Base-by-base conservation (phyloP, 2,888 invertebrate species). In the Stomorhina lunata region DNA sequence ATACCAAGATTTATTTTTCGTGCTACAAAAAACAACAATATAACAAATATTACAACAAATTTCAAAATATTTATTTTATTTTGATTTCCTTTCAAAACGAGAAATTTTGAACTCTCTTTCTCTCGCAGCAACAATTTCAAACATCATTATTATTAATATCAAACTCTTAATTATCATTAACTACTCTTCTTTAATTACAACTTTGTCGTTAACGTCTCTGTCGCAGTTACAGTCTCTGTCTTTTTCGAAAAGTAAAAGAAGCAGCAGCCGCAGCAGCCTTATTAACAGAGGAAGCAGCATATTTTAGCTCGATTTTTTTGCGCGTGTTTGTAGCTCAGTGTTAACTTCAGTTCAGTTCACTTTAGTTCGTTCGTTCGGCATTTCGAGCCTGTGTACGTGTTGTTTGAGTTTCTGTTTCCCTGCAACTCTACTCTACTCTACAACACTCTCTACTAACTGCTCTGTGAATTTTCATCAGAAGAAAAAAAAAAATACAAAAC, bases 281-380 rank as follows among this genome's bases (percentile, higher is more conserved):
- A 45, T 69, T 22, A 73, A 69, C 79, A 81, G 71, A 69, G 65
- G 61, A 53, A 78, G 75, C 80, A 77, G 76, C 76, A 77, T 37
- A 65, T 45, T 55, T 65, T 45, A 34, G 55, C 65, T 75, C 43
- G 12, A 37, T n/a, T 45, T 55, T 73, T 75, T 66, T 75, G 75
- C 75, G 65, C 55, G 65, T 75, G 34, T 57, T 55, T 61, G 55
- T 75, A n/a, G n/a, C n/a, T n/a, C n/a, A n/a, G 29, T 7, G 17
- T 17, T 15, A 45, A 15, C 17, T 45, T 45, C 17, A 17, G 48
- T 65, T 43, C n/a, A n/a, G n/a, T 75, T 50, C n/a, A 25, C 27
- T 65, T n/a, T n/a, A n/a, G n/a, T n/a, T n/a, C n/a, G n/a, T n/a
- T 37, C 55, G 45, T 75, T 75, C 57, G 45, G 75, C 57, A 25